A percentile compares a stretch with the other conserved stretches of the same genome.
Evolutionary conservation across 2,888 invertebrate species (phyloP).

Genomic region (Yponomeuta plumbellus): DNA sequence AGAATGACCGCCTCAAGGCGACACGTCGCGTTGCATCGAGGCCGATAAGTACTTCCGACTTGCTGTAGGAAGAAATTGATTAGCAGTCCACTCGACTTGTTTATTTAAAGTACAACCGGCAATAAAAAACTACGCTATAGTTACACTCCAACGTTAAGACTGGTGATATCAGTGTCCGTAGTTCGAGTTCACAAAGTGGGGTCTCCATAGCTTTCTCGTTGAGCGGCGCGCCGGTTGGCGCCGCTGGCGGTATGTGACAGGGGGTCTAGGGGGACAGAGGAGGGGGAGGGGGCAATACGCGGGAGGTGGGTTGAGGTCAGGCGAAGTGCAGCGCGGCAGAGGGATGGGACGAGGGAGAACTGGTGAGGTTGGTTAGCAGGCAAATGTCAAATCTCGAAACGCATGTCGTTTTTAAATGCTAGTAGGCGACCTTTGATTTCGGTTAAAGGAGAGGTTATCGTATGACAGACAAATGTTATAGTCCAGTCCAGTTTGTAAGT

Average conservation of each 20-base stretch:
- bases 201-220: neutral
- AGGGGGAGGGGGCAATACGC: neutral
- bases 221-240: slow-evolving; percentile 17
- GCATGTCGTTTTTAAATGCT: neutral
- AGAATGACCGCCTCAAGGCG: neutral
- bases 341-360: slow-evolving; percentile 27
- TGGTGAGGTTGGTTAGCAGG: neutral
- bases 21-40: neutral
- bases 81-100: neutral
- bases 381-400: neutral
- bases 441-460: too few species aligned
- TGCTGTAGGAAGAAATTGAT: slow-evolving; percentile 11
- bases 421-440: too few species aligned
- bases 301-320: slow-evolving; percentile 48
- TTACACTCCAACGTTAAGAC: neutral
- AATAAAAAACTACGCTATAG: slow-evolving; percentile 2
- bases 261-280: slow-evolving; percentile 7
- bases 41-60: slow-evolving; percentile 10
- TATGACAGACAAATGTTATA: too few species aligned
- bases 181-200: neutral
- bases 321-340: slow-evolving; percentile 46
- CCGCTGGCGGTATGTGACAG: slow-evolving; percentile 6
- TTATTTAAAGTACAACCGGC: neutral
- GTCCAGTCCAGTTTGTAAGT: too few species aligned
- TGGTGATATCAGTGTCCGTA: neutral